Evolutionary conservation across 2,113 vertebrate species (phyloP).

Genomic region (Benitochromis conjunctus): DNA sequence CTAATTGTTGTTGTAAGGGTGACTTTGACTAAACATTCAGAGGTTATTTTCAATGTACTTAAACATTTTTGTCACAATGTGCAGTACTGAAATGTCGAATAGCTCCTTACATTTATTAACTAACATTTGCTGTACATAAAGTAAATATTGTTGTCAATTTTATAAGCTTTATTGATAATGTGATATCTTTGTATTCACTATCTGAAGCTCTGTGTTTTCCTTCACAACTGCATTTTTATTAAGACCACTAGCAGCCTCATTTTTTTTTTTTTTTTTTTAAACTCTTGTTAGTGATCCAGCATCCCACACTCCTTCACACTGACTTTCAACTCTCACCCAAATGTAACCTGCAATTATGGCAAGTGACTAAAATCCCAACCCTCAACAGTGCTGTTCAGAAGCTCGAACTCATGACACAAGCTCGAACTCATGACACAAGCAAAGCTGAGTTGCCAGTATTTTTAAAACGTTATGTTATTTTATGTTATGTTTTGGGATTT

Average conservation of each 20-base stretch:
- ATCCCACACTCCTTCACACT: neutral
- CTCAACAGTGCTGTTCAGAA: neutral
- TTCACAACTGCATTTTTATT: slow-evolving; percentile 32
- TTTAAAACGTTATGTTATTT: neutral
- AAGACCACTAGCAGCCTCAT: slow-evolving; percentile 40
- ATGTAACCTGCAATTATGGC: neutral
- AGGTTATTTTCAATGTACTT: slow-evolving; percentile 78
- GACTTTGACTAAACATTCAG: slow-evolving; percentile 65
- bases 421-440: neutral
- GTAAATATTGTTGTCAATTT: slow-evolving; percentile 74
- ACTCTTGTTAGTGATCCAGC: neutral
- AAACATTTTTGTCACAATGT: slow-evolving; percentile 66
- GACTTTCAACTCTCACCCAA: neutral
- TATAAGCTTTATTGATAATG: slow-evolving; percentile 73
- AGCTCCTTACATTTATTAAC: slow-evolving; percentile 53
- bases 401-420: neutral
- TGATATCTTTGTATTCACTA: slow-evolving; percentile 67
- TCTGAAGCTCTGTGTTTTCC: slow-evolving; percentile 56
- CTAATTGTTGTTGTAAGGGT: slow-evolving; percentile 60
- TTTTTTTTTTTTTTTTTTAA: neutral
- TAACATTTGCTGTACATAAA: slow-evolving; percentile 71
- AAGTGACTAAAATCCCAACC: slow-evolving; percentile 7
- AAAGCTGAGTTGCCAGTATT: neutral
- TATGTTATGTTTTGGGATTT: neutral
- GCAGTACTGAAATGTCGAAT: slow-evolving; percentile 52